These are phyloP conservation scores for Musca vetustissima DNA, from an alignment of 1,140 invertebrate species.

Conservation along the genomic window DNA sequence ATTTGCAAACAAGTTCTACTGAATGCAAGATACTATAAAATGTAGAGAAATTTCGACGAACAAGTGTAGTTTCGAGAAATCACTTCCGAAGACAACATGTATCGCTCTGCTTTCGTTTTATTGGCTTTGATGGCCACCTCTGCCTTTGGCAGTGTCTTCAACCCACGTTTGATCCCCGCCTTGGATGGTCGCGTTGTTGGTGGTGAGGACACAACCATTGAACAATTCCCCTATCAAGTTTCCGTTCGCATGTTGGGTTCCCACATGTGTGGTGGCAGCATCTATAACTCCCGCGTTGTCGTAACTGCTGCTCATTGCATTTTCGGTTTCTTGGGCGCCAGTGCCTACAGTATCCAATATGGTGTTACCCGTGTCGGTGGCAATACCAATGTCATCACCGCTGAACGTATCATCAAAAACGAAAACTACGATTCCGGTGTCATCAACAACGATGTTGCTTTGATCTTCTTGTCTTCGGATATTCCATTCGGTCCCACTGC, in stretches of 20 bases:
- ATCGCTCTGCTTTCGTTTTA: neutral
- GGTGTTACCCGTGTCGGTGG: constrained; percentile 16
- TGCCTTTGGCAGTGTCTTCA: neutral
- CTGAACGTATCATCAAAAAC: constrained; percentile 7
- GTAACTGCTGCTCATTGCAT: constrained; percentile 62
- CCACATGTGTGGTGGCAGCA: constrained; percentile 56
- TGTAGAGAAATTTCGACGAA: neutral
- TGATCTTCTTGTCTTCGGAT: constrained; percentile 2
- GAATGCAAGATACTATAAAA: neutral
- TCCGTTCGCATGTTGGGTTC: constrained; percentile 10
- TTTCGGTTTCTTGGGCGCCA: neutral
- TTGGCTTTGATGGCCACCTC: neutral
- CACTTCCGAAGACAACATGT: neutral
- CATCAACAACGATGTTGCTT: constrained; percentile 26
- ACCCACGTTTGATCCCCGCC: neutral
- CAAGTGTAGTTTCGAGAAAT: neutral
- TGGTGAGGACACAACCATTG: constrained; percentile 28
- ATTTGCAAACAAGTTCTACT: too few relatives aligned
- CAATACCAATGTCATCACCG: constrained; percentile 12
- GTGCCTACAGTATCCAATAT: constrained; percentile 15
- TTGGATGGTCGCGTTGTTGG: constrained; percentile 33
- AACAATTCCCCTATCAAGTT: constrained; percentile 32
- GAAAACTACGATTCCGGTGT: constrained; percentile 10
- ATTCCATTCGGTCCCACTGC: neutral
- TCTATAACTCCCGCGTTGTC: constrained; percentile 57